These are phyloP conservation scores for Perca flavescens DNA, from an alignment of 2,113 vertebrate species.

Conservation along the genomic window DNA sequence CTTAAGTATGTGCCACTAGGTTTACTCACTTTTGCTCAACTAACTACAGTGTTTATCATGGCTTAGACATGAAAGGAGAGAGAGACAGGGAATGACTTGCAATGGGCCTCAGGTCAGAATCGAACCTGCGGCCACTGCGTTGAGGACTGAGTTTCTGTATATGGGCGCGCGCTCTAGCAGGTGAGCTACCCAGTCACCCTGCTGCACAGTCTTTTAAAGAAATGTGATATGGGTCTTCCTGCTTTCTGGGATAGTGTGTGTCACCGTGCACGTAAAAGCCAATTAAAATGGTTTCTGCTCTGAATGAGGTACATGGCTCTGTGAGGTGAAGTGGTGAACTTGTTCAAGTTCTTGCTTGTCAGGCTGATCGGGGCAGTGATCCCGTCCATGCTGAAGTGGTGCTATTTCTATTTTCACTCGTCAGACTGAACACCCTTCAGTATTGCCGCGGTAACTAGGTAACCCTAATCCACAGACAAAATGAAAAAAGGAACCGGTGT, in stretches of 20 bases:
- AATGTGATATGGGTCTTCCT: slow-evolving; percentile 3
- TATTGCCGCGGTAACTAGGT: slow-evolving; percentile 42
- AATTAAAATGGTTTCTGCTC: slow-evolving; percentile 11
- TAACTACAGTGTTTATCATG: slow-evolving; percentile 54
- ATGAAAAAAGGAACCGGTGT: slow-evolving; percentile 21
- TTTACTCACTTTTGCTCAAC: slow-evolving; percentile 43
- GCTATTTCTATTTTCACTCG: slow-evolving; percentile 52
- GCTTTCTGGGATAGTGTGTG: slow-evolving; percentile 25
- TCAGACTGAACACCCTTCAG: slow-evolving; percentile 39
- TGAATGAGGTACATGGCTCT: slow-evolving; percentile 17
- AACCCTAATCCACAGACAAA: slow-evolving; percentile 58
- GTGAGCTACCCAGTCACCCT: neutral
- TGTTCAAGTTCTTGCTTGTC: slow-evolving; percentile 57
- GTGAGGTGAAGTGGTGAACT: slow-evolving; percentile 40
- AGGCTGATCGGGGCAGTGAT: slow-evolving; percentile 32
- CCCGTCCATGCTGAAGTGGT: slow-evolving; percentile 44
- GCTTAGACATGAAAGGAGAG: neutral
- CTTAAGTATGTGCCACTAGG: slow-evolving; percentile 18
- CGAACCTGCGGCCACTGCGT: no score
- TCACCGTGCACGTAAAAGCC: neutral
- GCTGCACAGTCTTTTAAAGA: slow-evolving; percentile 23
- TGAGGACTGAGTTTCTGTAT: no score
- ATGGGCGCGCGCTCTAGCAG: no score
- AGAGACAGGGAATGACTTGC: no score
- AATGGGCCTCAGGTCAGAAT: no score